Evolutionary conservation across 92 coral and sea anemone genomes (phyloP), one percentile per base, ranked within the genome.

Genomic region (Umimayanthus kanabou): DNA sequence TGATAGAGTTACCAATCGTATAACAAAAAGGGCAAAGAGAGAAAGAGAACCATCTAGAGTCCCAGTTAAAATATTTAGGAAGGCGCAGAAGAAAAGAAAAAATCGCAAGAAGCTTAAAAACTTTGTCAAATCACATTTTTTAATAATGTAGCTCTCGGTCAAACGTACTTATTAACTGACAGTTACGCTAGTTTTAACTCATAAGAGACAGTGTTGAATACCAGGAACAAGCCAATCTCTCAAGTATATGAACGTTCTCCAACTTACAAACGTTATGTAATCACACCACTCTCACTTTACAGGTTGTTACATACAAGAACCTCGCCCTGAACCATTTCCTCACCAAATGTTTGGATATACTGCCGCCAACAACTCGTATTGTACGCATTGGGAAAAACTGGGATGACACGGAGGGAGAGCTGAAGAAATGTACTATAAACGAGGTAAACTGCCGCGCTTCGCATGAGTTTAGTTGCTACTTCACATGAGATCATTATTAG

Each of bases 241-340:
- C 20, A 23, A 61, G 0, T 9, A 61, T 25, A 20, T 86, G 29
- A 37, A 26, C 70, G 29, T 45, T 50, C 79, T 37, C 11, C 2
- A 11, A 22, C 47, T 37, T 20, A 43, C 42, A 16, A 33, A 30
- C 25, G 5, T 39, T 75, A 0, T 39, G 23, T 37, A 7, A 14
- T 39, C 45, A 14, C 18, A 1, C 25, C 2, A 16, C 50, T 77
- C 2, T 77, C 10, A 45, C 39, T 30, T 84, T 77, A 22, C 81
- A 89, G 92, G 86, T 89, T 25, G 88, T 89, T 83, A 89, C 92
- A n/a, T 89, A 89, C 61, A 89, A 89, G 85, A 89, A 89, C 69
- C 76, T 72, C 20, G 92, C 92, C 6, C 40, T 89, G 89, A 88
- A 89, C 66, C 92, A 89, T 79, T 89, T 89, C 76, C 40, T 89